Base-by-base conservation (phyloP, 1,140 invertebrate genomes). In the Thereuonema tuberculata region DNA sequence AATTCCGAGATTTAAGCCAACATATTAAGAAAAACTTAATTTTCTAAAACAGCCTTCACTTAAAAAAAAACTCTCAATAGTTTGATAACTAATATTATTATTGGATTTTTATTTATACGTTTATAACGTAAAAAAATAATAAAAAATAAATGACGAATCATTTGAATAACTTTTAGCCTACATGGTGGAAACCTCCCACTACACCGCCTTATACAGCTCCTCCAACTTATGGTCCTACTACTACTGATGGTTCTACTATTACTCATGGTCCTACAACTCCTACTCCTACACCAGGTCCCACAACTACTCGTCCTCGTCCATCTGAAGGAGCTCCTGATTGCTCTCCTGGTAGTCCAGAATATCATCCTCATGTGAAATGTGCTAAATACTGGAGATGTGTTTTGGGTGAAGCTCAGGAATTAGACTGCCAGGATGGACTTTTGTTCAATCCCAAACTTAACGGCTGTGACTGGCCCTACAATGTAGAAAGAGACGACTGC, bases 311-410 rank as follows among this genome's bases (percentile, higher is more conserved):
- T 15, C 37, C 57, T 2, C 25, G 26, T 24, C 61, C 28, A 58
- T n/a, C 46, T 28, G 26, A 21, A 23, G 26, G 23, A 21, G 28
- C 49, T n/a, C 58, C 25, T 50, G 57, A 67, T 49, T 64, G 67
- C n/a, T 58, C 46, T 17, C n/a, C n/a, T n/a, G 46, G 56, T 9
- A 28, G 49, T 2, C 25, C 3, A 1, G 61, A 60, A 2, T 64
- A 61, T 53, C 62, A 28, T 28, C 55, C 62, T 37, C 65, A 68
- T n/a, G 47, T 52, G 26, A 64, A 69, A 15, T 69, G 64, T 47
- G 56, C 58, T 20, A 63, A 70, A 61, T 72, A 72, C 37, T 71
- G 65, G 50, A 71, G 71, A 70, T 72, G 71, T 24, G 63, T 71
- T 25, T 55, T 61, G 2, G 69, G 67, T 21, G 60, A 61, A 47